Base-by-base conservation (phyloP, 30 jellyfish, hydroid and myxozoan genomes). In the Catostylus mosaicus region DNA sequence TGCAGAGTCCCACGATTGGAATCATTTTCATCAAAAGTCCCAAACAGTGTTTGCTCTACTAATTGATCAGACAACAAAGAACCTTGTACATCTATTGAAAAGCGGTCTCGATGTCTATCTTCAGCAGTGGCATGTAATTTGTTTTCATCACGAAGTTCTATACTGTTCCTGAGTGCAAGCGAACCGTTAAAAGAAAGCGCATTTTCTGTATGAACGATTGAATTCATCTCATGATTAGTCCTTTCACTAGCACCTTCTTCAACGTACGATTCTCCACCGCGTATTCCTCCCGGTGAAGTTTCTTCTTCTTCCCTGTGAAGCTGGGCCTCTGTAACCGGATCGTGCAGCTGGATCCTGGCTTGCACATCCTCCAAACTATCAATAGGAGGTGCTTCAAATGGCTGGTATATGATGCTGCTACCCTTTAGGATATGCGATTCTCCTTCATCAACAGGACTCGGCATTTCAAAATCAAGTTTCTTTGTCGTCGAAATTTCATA, bases 1-100 rank as follows among this genome's bases (percentile, higher is more conserved):
- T 59, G 38, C 71, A 59, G 16, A 6, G 9, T 59, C 10, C 23
- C 71, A 27, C 6, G 3, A 2, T 59, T 19, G n/a, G 6, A 6
- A 18, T 27, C 71, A 23, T 3, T n/a, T n/a, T 59, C 71, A 59
- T 6, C 23, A 1, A 6, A 35, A 59, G 40, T 34, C 18, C 52
- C 85, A 74, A 30, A 31, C 10, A 74, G 30, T 16, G 50, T 74
- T 38, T 74, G 85, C 64, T 74, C 85, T 35, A 22, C 52, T 34
- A 74, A 43, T 11, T 74, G 75, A 54, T 74, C 85, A 54, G 75
- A 22, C 19, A n/a, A 22, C 62, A 74, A 74, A 0, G 75, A 62
- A 1, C 74, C 85, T 12, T 66, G 59, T 16, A 30, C 52, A 1
- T 74, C 66, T 23, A 16, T 35, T 3, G 24, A 16, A 27, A 16